Conservation (phyloP, 2,797 vertebrate species). For the Chromobotia macracanthus region DNA sequence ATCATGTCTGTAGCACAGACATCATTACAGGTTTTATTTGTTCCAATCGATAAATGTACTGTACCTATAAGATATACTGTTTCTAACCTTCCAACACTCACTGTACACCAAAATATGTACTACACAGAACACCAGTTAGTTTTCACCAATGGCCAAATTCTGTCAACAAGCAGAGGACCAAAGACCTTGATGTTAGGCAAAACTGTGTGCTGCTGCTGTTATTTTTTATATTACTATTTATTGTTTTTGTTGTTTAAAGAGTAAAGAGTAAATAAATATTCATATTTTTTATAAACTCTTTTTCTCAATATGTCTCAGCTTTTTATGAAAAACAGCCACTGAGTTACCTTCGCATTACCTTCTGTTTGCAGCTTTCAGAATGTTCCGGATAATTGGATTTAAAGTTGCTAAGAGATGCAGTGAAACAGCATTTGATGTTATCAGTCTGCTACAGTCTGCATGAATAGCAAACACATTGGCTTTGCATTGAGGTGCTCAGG, state of each 20-base stretch:
- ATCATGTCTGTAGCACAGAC: too few relatives aligned
- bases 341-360: not conserved
- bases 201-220: not conserved
- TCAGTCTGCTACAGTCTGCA: not conserved
- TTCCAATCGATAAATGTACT: too few relatives aligned
- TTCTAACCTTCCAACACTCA: too few relatives aligned
- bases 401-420: too few relatives aligned
- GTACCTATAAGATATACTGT: too few relatives aligned
- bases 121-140: not conserved
- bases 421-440: not conserved
- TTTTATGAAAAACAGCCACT: not conserved
- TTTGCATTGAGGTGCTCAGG: not conserved
- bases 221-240: not conserved
- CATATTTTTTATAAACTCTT: not conserved
- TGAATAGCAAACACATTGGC: not conserved
- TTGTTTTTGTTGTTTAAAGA: too few relatives aligned
- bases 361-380: not conserved
- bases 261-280: too few relatives aligned
- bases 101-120: too few relatives aligned
- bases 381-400: not conserved
- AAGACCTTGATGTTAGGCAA: not conserved
- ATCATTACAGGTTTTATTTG: too few relatives aligned
- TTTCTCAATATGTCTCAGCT: not conserved
- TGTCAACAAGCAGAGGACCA: not conserved
- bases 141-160: not conserved